These are phyloP conservation scores for Disparrhopalites patrizii DNA, from an alignment of 2,888 invertebrate species.

Conservation along the genomic window DNA sequence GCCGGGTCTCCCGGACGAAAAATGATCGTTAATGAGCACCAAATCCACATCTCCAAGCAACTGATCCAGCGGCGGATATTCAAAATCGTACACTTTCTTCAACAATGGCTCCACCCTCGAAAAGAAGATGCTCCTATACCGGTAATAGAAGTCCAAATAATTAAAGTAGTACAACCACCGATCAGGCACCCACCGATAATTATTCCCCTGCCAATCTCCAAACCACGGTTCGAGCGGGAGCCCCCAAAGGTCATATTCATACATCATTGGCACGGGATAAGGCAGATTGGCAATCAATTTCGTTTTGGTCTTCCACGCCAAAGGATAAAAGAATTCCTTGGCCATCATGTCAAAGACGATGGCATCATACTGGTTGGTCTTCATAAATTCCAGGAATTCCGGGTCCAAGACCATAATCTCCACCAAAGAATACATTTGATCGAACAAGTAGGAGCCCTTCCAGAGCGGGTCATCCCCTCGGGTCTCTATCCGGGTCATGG, in stretches of 20 bases:
- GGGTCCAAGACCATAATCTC: background rate
- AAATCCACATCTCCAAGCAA: background rate
- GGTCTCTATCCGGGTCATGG: background rate
- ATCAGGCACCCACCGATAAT: background rate
- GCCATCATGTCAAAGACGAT: background rate
- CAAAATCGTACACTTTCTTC: background rate
- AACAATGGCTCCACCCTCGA: background rate
- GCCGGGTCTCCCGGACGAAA: no score
- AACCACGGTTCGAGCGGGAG: background rate
- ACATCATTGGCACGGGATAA: background rate
- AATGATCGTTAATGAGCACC: no score
- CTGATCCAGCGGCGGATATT: background rate
- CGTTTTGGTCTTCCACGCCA: background rate
- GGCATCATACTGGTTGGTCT: background rate
- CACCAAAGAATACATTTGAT: no score
- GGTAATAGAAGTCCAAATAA: background rate
- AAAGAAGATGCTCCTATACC: background rate
- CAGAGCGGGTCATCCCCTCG: background rate
- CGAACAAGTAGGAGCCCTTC: background rate
- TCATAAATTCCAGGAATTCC: background rate
- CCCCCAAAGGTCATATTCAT: background rate
- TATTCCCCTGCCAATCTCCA: no score
- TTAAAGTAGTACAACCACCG: background rate
- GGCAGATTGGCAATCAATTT: background rate
- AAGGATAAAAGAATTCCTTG: background rate